Evolutionary conservation across 2,888 invertebrate species (phyloP).

Genomic region (Mermis nigrescens): DNA sequence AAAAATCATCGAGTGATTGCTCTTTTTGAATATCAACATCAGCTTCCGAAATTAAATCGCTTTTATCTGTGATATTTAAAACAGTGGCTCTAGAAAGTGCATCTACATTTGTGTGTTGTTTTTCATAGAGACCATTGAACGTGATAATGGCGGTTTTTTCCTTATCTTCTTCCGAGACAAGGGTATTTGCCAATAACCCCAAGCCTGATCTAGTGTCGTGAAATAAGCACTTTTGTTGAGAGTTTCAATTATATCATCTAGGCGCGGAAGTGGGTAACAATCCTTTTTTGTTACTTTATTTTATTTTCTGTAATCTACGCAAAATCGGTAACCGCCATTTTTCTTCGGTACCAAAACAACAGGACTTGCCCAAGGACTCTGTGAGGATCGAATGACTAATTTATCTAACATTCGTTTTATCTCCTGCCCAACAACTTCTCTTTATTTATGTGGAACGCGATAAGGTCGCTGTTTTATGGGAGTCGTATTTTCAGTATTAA

Average conservation of each 20-base stretch:
- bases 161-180: conserved; percentile 13
- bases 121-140: conserved; percentile 18
- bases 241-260: background rate
- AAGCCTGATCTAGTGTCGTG: background rate
- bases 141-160: conserved; percentile 19
- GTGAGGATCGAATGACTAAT: background rate
- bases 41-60: no score
- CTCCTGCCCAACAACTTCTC: no score
- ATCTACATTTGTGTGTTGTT: no score
- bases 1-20: no score
- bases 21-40: no score
- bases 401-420: background rate
- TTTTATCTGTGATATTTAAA: no score
- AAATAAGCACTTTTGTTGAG: background rate
- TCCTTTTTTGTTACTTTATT: conserved; percentile 2
- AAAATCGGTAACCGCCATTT: no score
- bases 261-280: background rate
- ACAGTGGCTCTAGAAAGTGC: no score
- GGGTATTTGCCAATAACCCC: conserved; percentile 16
- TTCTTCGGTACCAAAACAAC: conserved; percentile 1
- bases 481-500: no score
- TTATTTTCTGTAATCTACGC: no score
- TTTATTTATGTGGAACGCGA: no score
- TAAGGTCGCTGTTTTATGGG: no score
- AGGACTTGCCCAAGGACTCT: background rate